These are phyloP conservation scores for Rhinogobius similis DNA, from an alignment of 2,113 vertebrate genomes.

Conservation along the genomic window DNA sequence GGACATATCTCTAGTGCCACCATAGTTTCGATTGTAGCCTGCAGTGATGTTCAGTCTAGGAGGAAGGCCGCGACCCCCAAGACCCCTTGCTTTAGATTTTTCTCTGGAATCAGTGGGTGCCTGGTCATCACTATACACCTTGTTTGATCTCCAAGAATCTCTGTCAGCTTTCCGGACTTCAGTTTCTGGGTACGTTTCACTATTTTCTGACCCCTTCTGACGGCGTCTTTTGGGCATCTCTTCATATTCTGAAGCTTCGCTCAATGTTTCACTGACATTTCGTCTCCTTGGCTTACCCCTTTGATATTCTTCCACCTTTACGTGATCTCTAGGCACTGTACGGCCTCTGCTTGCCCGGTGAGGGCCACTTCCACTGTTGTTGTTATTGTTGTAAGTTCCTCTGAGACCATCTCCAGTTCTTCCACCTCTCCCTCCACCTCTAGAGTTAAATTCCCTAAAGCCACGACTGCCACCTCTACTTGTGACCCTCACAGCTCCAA, in stretches of 20 bases:
- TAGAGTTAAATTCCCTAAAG: constrained; percentile 89
- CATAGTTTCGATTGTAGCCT: constrained; percentile 82
- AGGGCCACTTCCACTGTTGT: constrained; percentile 32
- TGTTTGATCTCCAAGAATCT: constrained; percentile 94
- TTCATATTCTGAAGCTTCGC: constrained; percentile 94
- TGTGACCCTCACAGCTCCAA: constrained; percentile 84
- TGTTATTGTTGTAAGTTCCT: constrained; percentile 68
- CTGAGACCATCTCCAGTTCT: constrained; percentile 63
- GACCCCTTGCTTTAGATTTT: constrained; percentile 79
- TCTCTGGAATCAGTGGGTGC: constrained; percentile 76
- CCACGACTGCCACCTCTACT: constrained; percentile 86
- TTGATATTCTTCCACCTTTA: constrained; percentile 84
- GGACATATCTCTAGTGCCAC: constrained; percentile 79
- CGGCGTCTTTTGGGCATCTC: constrained; percentile 93
- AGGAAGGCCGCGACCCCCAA: constrained; percentile 87
- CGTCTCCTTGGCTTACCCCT: constrained; percentile 87
- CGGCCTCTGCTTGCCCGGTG: constrained; percentile 81
- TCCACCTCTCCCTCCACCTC: constrained; percentile 81
- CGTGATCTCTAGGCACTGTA: constrained; percentile 80
- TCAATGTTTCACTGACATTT: constrained; percentile 93
- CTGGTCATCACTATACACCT: constrained; percentile 88
- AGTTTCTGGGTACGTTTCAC: constrained; percentile 79
- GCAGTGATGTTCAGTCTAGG: constrained; percentile 86
- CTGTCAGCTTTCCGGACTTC: constrained; percentile 82
- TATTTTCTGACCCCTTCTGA: constrained; percentile 85